Evolutionary conservation across 2,888 invertebrate species (phyloP).

Genomic region (Coleophora deauratella): DNA sequence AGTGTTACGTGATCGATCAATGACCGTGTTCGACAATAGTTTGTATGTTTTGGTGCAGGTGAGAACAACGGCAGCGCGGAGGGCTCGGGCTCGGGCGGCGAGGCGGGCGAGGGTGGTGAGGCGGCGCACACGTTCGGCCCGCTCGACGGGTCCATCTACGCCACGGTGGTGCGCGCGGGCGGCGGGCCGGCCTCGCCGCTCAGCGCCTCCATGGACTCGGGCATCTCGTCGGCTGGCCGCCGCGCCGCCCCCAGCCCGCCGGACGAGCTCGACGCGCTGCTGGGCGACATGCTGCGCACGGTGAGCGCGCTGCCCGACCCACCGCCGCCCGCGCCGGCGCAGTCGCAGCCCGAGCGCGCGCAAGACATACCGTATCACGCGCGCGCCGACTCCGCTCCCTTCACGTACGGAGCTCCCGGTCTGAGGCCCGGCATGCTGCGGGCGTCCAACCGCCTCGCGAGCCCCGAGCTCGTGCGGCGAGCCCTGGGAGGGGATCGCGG

Average conservation of each 20-base stretch:
- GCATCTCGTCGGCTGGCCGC: constrained; percentile 85
- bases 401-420: constrained; percentile 86
- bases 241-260: constrained; percentile 71
- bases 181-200: constrained; percentile 78
- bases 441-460: constrained; percentile 83
- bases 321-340: constrained; percentile 45
- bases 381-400: constrained; percentile 89
- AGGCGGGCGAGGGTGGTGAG: constrained; percentile 59
- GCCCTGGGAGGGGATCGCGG: constrained; percentile 67
- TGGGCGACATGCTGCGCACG: constrained; percentile 90
- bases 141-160: constrained; percentile 93
- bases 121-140: constrained; percentile 85
- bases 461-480: constrained; percentile 88
- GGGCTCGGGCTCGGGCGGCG: constrained; percentile 61
- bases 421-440: constrained; percentile 77
- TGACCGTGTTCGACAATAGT: no score
- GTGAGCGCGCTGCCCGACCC: constrained; percentile 86
- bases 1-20: no score
- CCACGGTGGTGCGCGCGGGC: constrained; percentile 75
- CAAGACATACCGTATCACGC: constrained; percentile 91
- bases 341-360: constrained; percentile 66
- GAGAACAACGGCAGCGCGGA: constrained; percentile 72
- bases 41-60: constrained; percentile 42
- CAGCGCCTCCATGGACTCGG: constrained; percentile 93
- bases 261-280: constrained; percentile 86